Conservation (phyloP, 2,113 vertebrate genomes). For the Amazona vittata region DNA sequence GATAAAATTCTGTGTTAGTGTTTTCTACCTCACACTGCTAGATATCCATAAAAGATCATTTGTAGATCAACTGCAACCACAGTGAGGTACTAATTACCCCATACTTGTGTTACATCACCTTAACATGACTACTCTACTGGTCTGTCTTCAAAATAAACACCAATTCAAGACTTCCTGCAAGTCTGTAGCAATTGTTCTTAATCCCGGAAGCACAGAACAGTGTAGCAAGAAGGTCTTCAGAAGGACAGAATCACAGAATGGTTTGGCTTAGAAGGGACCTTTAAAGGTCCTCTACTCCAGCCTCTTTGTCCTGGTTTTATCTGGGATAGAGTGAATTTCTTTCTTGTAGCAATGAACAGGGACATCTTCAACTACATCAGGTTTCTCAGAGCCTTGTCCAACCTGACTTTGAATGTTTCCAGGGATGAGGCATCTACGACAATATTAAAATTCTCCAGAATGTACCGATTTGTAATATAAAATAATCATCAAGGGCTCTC, state of each 20-base stretch:
- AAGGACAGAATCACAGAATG: not conserved
- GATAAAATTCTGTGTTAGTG: not conserved
- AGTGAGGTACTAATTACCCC: not conserved
- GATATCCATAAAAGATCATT: not conserved
- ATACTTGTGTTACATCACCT: not conserved
- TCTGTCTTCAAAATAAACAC: not conserved
- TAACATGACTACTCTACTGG: not conserved
- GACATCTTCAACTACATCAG: not conserved
- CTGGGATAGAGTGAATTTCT: not conserved
- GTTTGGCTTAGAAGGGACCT: not conserved
- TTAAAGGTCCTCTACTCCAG: not conserved
- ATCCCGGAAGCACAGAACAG: rapidly evolving
- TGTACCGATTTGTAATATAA: not conserved
- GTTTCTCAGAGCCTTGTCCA: rapidly evolving
- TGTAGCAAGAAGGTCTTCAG: not conserved
- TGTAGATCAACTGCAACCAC: not conserved
- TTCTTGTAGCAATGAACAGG: not conserved
- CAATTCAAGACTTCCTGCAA: not conserved
- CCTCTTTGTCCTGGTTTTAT: not conserved
- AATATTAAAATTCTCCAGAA: not conserved
- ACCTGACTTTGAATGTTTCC: not conserved
- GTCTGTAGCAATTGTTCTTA: not conserved
- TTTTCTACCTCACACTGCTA: not conserved
- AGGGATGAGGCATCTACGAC: not conserved
- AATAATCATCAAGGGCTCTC: not conserved